These are phyloP conservation scores for Spheniscus mendiculus DNA, from an alignment of 2,113 vertebrate species.

Conservation along the genomic window DNA sequence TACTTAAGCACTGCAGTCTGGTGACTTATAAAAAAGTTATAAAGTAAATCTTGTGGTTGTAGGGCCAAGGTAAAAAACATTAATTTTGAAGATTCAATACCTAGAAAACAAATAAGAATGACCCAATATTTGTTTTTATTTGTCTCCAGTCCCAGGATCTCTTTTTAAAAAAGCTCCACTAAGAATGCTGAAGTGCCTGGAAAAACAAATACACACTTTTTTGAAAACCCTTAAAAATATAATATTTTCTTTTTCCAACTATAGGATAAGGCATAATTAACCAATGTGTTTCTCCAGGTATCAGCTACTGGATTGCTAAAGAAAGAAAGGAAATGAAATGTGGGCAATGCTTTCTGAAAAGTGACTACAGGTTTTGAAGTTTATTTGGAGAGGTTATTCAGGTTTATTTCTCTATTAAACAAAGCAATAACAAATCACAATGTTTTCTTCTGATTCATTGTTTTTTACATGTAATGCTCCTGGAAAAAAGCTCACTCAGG, in stretches of 20 bases:
- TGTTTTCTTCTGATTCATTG: background rate
- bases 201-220: background rate
- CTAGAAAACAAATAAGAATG: background rate
- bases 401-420: background rate
- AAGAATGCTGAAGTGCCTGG: background rate
- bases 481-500: accelerated
- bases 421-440: background rate
- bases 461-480: background rate
- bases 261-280: background rate
- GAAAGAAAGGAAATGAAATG: background rate
- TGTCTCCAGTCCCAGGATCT: background rate
- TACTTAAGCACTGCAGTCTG: background rate
- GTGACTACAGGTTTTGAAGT: background rate
- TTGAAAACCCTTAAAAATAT: background rate
- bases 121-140: background rate
- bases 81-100: background rate
- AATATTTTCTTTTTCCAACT: background rate
- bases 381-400: background rate
- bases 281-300: background rate
- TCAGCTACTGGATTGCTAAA: background rate
- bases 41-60: background rate
- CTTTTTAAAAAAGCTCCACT: background rate
- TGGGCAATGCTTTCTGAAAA: background rate
- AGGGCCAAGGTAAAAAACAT: background rate
- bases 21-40: background rate